Conservation (phyloP, 1,140 invertebrate genomes). For the Zaprionus vittiger region DNA sequence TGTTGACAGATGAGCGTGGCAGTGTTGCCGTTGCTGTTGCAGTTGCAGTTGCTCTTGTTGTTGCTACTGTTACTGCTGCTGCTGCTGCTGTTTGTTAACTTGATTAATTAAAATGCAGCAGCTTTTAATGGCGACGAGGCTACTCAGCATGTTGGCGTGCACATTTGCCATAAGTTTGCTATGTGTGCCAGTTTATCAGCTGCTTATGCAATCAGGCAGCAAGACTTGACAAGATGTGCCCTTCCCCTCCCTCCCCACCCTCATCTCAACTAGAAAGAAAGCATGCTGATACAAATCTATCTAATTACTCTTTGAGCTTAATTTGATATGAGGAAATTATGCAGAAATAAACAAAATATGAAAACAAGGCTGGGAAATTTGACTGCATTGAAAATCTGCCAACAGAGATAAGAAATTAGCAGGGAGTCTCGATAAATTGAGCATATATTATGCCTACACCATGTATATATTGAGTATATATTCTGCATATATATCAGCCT, state of each 20-base stretch:
- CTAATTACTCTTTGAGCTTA: background rate
- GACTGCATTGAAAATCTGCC: background rate
- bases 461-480: background rate
- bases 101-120: conserved; percentile 20
- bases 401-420: background rate
- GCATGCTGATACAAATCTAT: conserved; percentile 2
- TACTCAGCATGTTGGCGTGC: conserved; percentile 38
- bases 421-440: background rate
- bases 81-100: conserved; percentile 11
- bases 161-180: conserved; percentile 52
- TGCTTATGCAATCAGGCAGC: conserved; percentile 42
- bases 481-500: too few relatives aligned
- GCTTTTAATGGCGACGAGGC: conserved; percentile 45
- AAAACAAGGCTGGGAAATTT: background rate
- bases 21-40: conserved; percentile 9
- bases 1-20: conserved; percentile 53
- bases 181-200: conserved; percentile 53
- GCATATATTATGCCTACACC: background rate
- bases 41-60: conserved; percentile 13
- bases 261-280: background rate
- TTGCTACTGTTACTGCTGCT: background rate
- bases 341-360: background rate
- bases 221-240: background rate
- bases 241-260: too few relatives aligned
- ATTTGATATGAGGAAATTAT: conserved; percentile 2